A percentile compares a stretch with the other conserved stretches of the same genome.
phyloP scores from a whole-genome alignment of 2,797 vertebrate genomes.

The Galagoides demidoff region DNA sequence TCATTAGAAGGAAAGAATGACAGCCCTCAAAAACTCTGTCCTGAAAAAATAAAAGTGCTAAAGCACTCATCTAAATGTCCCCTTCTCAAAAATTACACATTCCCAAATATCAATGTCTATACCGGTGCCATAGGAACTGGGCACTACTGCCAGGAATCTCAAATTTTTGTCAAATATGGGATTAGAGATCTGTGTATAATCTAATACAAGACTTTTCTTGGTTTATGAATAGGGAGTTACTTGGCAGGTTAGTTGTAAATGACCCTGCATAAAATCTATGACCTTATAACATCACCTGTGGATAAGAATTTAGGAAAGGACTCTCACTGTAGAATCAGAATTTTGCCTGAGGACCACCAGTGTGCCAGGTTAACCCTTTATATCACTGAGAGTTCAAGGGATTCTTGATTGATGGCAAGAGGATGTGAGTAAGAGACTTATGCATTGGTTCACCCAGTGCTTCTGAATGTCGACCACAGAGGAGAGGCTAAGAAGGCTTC shows the following conservation, averaged over 20 bases:
- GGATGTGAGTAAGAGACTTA: neutral
- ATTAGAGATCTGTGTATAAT: neutral
- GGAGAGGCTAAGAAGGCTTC: neutral
- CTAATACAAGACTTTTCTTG: neutral
- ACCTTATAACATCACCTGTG: neutral
- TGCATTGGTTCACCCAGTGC: neutral
- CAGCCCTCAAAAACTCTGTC: neutral
- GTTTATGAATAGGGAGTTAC: neutral
- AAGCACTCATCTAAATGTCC: neutral
- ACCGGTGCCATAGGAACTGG: fast-evolving
- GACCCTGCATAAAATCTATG: neutral
- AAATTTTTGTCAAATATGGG: neutral
- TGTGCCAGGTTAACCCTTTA: neutral
- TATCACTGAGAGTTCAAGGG: neutral
- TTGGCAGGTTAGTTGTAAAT: neutral
- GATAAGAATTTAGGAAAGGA: neutral
- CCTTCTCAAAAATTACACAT: neutral
- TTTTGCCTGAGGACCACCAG: neutral
- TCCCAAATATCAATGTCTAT: neutral
- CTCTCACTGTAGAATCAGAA: neutral
- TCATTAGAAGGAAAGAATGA: neutral
- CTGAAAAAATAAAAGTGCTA: neutral
- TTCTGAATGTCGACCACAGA: neutral
- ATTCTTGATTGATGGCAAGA: neutral
- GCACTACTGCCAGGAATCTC: neutral